These are phyloP conservation scores for Cosmorhoe ocellata DNA, from an alignment of 2,888 invertebrate genomes.

Conservation along the genomic window DNA sequence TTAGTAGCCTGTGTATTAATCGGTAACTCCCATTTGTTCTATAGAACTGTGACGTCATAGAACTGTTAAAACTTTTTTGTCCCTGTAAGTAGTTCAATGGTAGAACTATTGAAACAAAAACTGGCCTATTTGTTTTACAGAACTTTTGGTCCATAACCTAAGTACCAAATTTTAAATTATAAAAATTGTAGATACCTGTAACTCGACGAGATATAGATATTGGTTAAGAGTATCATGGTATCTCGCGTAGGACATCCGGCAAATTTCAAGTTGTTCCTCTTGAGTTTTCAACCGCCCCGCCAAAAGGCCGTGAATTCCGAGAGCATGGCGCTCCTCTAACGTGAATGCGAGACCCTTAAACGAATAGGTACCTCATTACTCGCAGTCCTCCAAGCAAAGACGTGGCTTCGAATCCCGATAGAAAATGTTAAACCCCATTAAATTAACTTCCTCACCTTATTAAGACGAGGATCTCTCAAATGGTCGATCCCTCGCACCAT, in stretches of 20 bases:
- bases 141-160: too few relatives aligned
- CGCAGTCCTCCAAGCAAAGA: too few relatives aligned
- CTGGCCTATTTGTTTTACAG: too few relatives aligned
- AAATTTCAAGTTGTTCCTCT: slow-evolving; percentile 95
- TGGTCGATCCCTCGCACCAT: slow-evolving; percentile 94
- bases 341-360: slow-evolving; percentile 96
- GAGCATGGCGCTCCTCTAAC: slow-evolving; percentile 95
- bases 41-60: too few relatives aligned
- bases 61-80: too few relatives aligned
- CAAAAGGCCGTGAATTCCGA: slow-evolving; percentile 98
- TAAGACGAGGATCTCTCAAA: slow-evolving; percentile 92
- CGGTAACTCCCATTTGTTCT: too few relatives aligned
- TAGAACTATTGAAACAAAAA: too few relatives aligned
- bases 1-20: too few relatives aligned
- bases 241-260: slow-evolving; percentile 94
- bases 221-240: slow-evolving; percentile 96
- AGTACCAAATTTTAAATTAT: slow-evolving; percentile 57
- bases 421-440: too few relatives aligned
- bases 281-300: slow-evolving; percentile 97
- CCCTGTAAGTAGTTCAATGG: too few relatives aligned
- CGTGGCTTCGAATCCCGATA: too few relatives aligned
- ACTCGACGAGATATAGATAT: slow-evolving; percentile 96
- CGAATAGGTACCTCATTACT: not conserved
- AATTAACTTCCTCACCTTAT: slow-evolving; percentile 88
- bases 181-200: slow-evolving; percentile 85